Evolutionary conservation across 1,140 invertebrate species (phyloP).

Genomic region (Drosophila burlai): DNA sequence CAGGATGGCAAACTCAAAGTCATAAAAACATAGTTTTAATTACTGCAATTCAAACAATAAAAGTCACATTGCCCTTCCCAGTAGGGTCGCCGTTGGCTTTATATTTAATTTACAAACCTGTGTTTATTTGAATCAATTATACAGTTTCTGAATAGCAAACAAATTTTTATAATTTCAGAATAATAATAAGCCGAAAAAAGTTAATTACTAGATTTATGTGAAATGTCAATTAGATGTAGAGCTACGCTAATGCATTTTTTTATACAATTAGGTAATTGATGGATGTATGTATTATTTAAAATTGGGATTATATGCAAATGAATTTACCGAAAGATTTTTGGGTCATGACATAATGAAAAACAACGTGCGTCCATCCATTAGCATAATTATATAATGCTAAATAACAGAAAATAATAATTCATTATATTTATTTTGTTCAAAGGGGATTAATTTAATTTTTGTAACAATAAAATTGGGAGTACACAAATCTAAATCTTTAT

Average conservation of each 20-base stretch:
- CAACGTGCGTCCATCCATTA: background rate
- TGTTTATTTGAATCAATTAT: constrained; percentile 44
- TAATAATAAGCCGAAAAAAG: constrained; percentile 4
- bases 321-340: constrained; percentile 11
- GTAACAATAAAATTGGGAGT: too few species aligned
- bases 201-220: constrained; percentile 32
- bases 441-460: too few species aligned
- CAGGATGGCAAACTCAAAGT: constrained; percentile 10
- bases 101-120: constrained; percentile 33
- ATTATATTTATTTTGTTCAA: background rate
- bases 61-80: constrained; percentile 20
- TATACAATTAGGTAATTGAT: constrained; percentile 23
- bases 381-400: background rate
- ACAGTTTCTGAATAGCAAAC: constrained; percentile 1
- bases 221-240: constrained; percentile 3
- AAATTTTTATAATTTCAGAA: constrained; percentile 3
- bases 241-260: constrained; percentile 1
- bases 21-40: constrained; percentile 35
- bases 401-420: background rate
- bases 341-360: background rate
- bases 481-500: too few species aligned
- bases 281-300: constrained; percentile 1
- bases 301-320: constrained; percentile 6
- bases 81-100: background rate
- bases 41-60: constrained; percentile 37